Evolutionary conservation across 2,797 vertebrate species (phyloP).

Genomic region (Selene dorsalis): DNA sequence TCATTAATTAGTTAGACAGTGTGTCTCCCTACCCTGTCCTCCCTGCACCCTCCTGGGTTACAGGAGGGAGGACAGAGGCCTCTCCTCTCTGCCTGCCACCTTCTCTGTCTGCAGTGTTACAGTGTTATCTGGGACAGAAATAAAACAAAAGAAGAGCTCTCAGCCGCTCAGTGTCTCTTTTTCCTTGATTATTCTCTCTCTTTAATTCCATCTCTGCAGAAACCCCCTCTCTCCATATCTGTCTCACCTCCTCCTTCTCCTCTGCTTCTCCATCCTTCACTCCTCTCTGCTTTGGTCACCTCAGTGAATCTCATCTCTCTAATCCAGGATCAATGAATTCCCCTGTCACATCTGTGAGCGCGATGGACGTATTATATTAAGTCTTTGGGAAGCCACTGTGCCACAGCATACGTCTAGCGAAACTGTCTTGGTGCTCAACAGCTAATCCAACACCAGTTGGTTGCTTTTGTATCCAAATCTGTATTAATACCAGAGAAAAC

Average conservation of each 20-base stretch:
- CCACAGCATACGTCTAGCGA: constrained; percentile 28
- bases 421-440: constrained; percentile 42
- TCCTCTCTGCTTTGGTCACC: constrained; percentile 55
- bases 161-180: constrained; percentile 22
- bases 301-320: constrained; percentile 57
- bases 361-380: constrained; percentile 55
- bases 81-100: constrained; percentile 12
- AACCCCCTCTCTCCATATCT: constrained; percentile 13
- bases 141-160: constrained; percentile 40
- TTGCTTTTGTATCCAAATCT: constrained; percentile 59
- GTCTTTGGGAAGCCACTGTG: constrained; percentile 48
- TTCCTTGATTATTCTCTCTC: constrained; percentile 23
- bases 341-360: constrained; percentile 53
- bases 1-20: constrained; percentile 14
- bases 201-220: constrained; percentile 13
- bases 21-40: not conserved
- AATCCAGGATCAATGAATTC: constrained; percentile 69
- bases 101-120: constrained; percentile 29
- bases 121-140: constrained; percentile 20
- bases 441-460: constrained; percentile 70
- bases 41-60: constrained; percentile 12
- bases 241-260: constrained; percentile 8
- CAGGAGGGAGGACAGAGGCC: not conserved
- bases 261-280: constrained; percentile 18
- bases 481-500: constrained; percentile 38